These are phyloP conservation scores for Sinotaia quadrata DNA, from an alignment of 2,888 invertebrate species.

Conservation along the genomic window DNA sequence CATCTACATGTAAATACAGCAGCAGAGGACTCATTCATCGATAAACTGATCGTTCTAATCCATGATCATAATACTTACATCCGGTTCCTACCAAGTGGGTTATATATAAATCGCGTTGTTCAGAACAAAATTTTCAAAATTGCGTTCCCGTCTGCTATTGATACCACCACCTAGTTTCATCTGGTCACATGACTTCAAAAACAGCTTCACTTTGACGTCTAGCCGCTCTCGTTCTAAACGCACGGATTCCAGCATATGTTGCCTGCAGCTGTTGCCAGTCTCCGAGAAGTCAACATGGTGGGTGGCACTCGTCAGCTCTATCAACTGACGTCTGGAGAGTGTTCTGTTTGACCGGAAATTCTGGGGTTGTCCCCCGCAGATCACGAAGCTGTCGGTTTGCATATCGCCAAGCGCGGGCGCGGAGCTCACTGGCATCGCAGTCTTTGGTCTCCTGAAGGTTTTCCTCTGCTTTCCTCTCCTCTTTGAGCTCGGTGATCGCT, in stretches of 20 bases:
- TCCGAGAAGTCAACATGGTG: background rate
- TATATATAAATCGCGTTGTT: no score
- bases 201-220: slow-evolving; percentile 14
- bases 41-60: no score
- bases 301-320: background rate
- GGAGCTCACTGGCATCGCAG: background rate
- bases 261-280: background rate
- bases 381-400: background rate
- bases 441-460: background rate
- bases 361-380: background rate
- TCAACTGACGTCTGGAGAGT: background rate
- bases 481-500: background rate
- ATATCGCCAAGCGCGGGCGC: background rate
- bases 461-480: background rate
- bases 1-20: no score
- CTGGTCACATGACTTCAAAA: slow-evolving; percentile 19
- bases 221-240: slow-evolving; percentile 13
- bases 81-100: no score
- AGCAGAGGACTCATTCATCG: no score
- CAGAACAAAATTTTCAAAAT: no score
- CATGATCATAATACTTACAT: no score
- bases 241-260: background rate
- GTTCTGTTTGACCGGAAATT: background rate
- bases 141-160: slow-evolving; percentile 3
- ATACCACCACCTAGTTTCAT: background rate